Evolutionary conservation across 2,797 vertebrate species (phyloP).

Genomic region (Trichosurus vulpecula): DNA sequence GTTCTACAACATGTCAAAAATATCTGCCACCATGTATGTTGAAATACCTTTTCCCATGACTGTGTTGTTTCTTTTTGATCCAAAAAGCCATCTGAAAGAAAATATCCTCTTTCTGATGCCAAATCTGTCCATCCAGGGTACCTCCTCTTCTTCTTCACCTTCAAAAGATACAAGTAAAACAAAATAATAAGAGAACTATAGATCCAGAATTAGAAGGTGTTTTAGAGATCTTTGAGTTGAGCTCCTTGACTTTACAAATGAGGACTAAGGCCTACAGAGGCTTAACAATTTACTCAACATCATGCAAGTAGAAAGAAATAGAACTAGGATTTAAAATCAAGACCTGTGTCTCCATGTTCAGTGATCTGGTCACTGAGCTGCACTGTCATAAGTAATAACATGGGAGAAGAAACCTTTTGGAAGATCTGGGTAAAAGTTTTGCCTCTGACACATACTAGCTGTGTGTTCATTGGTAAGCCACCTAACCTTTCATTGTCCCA

Average conservation of each 20-base stretch:
- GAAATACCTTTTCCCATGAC: slow-evolving; percentile 70
- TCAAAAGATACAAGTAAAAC: slow-evolving; percentile 56
- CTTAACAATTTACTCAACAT: neutral
- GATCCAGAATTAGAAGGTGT: neutral
- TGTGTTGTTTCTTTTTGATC: slow-evolving; percentile 66
- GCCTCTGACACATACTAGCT: neutral
- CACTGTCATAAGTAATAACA: neutral
- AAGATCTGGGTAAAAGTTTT: neutral
- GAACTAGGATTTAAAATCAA: neutral
- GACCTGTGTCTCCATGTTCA: neutral
- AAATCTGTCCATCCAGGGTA: slow-evolving; percentile 72
- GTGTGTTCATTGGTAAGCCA: neutral
- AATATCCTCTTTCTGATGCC: slow-evolving; percentile 73
- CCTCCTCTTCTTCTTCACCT: slow-evolving; percentile 51
- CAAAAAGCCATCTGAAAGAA: slow-evolving; percentile 73
- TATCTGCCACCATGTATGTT: slow-evolving; percentile 1
- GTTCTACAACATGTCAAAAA: slow-evolving; percentile 52
- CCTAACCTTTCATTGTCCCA: neutral
- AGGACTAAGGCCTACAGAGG: neutral
- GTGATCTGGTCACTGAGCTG: neutral
- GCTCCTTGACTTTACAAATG: neutral
- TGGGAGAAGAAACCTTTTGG: neutral
- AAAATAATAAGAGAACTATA: slow-evolving; percentile 16
- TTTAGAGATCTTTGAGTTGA: neutral
- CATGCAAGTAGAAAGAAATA: neutral